Conservation (phyloP, 2,888 invertebrate genomes). For the Deilephila porcellus region DNA sequence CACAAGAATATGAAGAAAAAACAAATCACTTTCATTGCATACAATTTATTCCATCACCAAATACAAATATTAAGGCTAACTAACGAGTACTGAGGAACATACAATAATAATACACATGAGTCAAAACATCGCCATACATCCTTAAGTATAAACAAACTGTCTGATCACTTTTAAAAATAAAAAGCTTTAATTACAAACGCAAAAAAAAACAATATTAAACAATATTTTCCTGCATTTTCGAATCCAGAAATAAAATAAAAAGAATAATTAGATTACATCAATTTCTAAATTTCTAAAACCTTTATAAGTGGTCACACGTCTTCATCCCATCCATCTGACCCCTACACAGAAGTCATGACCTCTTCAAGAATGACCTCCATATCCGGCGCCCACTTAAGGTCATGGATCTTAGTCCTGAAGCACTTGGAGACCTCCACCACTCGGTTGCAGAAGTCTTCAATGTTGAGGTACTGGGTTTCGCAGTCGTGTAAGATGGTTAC, state of each 20-base stretch:
- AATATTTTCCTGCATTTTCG: background rate
- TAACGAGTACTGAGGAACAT: constrained; percentile 15
- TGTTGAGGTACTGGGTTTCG: constrained; percentile 49
- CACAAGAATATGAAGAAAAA: no score
- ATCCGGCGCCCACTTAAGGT: constrained; percentile 73
- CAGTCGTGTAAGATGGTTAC: constrained; percentile 67
- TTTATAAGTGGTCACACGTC: background rate
- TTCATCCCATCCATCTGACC: no score
- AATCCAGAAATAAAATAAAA: background rate
- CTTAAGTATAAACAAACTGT: background rate
- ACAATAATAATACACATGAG: background rate
- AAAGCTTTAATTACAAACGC: background rate
- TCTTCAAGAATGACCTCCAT: constrained; percentile 70
- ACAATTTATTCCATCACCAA: constrained; percentile 5
- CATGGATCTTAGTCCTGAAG: constrained; percentile 71
- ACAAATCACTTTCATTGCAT: background rate
- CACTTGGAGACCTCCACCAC: constrained; percentile 69
- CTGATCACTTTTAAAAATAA: background rate
- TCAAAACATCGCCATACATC: background rate
- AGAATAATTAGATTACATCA: background rate
- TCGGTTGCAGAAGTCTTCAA: constrained; percentile 59
- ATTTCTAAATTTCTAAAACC: background rate
- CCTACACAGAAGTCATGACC: constrained; percentile 59
- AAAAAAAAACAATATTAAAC: background rate
- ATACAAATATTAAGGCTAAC: background rate